Evolutionary conservation across 1,140 invertebrate species (phyloP).

Genomic region (Psix sp.): DNA sequence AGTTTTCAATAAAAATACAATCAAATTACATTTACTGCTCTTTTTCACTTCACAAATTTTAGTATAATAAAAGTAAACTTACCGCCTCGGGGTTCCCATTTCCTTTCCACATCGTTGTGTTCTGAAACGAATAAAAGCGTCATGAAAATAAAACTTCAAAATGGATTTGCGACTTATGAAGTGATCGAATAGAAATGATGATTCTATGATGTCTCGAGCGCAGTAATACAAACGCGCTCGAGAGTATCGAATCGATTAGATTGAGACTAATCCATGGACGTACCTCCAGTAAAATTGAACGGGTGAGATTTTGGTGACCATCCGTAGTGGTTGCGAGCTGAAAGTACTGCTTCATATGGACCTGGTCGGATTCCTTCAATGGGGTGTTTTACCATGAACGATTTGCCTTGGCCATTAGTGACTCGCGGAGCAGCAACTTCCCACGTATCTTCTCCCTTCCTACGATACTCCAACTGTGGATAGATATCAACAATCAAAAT

Average conservation of each 20-base stretch:
- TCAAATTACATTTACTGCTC: not conserved
- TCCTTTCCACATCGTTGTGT: too few species aligned
- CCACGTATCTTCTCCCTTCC: slow-evolving; percentile 60
- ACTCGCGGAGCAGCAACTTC: slow-evolving; percentile 53
- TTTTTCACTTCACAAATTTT: too few species aligned
- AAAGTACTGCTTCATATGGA: slow-evolving; percentile 64
- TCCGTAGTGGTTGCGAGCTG: slow-evolving; percentile 66
- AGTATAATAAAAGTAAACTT: too few species aligned
- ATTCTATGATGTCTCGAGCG: too few species aligned
- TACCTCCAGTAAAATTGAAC: slow-evolving; percentile 63
- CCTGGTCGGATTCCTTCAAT: slow-evolving; percentile 63
- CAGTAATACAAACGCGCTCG: too few species aligned
- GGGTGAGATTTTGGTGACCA: slow-evolving; percentile 63
- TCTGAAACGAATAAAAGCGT: too few species aligned
- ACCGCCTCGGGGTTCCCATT: too few species aligned
- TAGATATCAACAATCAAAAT: slow-evolving; percentile 17
- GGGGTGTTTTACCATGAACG: slow-evolving; percentile 59
- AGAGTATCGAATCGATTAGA: slow-evolving; percentile 12
- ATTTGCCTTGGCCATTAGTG: slow-evolving; percentile 60
- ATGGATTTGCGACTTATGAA: too few species aligned
- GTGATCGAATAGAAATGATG: too few species aligned
- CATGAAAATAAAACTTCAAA: too few species aligned
- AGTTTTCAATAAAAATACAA: slow-evolving; percentile 24
- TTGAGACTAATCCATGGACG: too few species aligned
- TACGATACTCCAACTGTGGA: slow-evolving; percentile 67